Conservation (phyloP, 1,140 invertebrate genomes). For the Mactra quadrangularis region DNA sequence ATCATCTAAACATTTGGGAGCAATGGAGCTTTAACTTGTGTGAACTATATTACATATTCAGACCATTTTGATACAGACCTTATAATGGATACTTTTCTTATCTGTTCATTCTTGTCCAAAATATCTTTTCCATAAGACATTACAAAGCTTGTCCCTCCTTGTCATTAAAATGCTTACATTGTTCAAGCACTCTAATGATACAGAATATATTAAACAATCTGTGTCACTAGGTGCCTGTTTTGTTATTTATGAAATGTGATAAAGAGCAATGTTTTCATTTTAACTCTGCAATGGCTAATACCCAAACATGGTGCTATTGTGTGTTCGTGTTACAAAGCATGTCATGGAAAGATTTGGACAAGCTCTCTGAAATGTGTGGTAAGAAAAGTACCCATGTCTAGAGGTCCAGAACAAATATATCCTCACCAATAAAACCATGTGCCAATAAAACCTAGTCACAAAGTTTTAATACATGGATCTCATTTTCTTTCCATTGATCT, state of each 20-base stretch:
- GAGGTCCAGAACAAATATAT: neutral
- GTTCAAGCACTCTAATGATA: neutral
- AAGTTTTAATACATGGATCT: too few relatives aligned
- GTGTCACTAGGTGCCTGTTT: too few relatives aligned
- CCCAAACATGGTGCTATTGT: constrained; percentile 18
- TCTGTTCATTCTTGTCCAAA: neutral
- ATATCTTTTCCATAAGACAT: too few relatives aligned
- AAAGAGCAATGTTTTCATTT: too few relatives aligned
- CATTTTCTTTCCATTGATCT: too few relatives aligned
- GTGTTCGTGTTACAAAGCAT: neutral
- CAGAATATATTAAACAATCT: too few relatives aligned
- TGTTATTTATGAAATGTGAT: too few relatives aligned
- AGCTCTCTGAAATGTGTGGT: too few relatives aligned
- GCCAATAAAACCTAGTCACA: constrained; percentile 35
- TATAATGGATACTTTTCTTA: neutral
- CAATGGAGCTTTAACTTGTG: constrained; percentile 63
- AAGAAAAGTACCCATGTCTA: too few relatives aligned
- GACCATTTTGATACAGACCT: constrained; percentile 5
- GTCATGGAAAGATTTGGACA: too few relatives aligned
- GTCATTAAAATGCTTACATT: neutral
- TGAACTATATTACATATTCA: constrained; percentile 26
- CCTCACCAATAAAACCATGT: constrained; percentile 18
- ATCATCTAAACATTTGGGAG: constrained; percentile 63
- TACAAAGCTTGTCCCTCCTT: neutral
- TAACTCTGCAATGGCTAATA: neutral